phyloP scores from a whole-genome alignment of 2,888 invertebrate species.

The Parasteatoda lunata region DNA sequence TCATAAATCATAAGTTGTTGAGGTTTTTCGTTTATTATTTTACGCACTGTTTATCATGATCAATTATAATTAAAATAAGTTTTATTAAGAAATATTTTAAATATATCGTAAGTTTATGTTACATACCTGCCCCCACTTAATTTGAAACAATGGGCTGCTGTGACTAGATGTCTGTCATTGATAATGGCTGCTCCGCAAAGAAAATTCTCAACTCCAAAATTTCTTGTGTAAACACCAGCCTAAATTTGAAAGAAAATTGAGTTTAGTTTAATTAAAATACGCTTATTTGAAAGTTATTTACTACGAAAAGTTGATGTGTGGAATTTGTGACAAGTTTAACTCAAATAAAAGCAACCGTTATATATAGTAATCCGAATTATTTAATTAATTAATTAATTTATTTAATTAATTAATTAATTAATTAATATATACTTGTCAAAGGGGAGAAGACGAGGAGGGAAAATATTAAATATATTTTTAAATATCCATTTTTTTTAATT shows the following conservation, averaged over 20 bases:
- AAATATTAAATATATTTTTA: no score
- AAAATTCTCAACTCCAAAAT: slow-evolving; percentile 55
- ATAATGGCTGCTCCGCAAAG: slow-evolving; percentile 67
- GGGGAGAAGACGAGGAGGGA: background rate
- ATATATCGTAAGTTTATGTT: no score
- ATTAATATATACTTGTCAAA: no score
- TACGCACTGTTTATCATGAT: no score
- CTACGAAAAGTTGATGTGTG: background rate
- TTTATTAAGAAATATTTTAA: no score
- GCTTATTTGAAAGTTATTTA: background rate
- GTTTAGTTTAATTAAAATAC: background rate
- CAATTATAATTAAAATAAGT: no score
- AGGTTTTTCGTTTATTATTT: no score
- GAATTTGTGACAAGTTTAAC: background rate
- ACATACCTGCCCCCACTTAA: slow-evolving; percentile 55
- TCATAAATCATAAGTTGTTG: no score
- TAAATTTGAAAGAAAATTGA: background rate
- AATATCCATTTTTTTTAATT: no score
- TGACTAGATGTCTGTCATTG: slow-evolving; percentile 39
- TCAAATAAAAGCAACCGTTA: background rate
- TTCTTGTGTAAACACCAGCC: slow-evolving; percentile 58
- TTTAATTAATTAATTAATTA: no score
- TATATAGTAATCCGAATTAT: no score
- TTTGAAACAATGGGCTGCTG: slow-evolving; percentile 68
- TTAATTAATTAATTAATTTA: no score